These are phyloP conservation scores for Molorchus minor DNA, from an alignment of 2,888 invertebrate species.

Conservation along the genomic window DNA sequence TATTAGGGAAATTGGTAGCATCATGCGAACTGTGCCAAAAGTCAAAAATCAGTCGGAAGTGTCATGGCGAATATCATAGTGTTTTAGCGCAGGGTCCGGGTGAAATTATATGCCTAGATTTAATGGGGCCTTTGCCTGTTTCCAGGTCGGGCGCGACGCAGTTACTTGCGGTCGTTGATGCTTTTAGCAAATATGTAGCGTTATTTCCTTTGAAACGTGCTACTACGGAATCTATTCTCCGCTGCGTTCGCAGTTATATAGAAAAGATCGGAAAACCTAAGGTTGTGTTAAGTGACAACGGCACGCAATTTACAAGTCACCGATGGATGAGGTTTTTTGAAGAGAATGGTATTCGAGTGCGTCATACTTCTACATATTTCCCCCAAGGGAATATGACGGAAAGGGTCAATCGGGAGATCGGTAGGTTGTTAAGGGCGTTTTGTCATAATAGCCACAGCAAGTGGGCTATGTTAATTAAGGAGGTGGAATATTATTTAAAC, in stretches of 20 bases:
- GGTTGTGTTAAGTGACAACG: neutral
- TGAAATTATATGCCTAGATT: slow-evolving; percentile 12
- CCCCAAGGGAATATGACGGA: slow-evolving; percentile 20
- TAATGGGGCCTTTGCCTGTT: slow-evolving; percentile 26
- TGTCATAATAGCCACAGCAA: slow-evolving; percentile 15
- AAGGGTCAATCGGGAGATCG: slow-evolving; percentile 19
- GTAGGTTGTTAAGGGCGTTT: slow-evolving; percentile 12
- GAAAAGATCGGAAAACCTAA: neutral
- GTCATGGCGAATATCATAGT: slow-evolving; percentile 3
- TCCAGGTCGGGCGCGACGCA: slow-evolving; percentile 11
- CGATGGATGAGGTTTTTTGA: neutral
- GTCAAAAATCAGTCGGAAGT: slow-evolving; percentile 3
- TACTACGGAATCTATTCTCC: slow-evolving; percentile 7
- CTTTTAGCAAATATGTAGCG: slow-evolving; percentile 20
- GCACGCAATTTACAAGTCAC: neutral
- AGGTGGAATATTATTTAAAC: slow-evolving; percentile 10
- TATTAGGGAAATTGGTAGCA: slow-evolving; percentile 6
- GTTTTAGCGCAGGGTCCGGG: neutral
- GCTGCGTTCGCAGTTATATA: neutral
- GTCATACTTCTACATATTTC: slow-evolving; percentile 16
- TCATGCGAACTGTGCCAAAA: slow-evolving; percentile 20
- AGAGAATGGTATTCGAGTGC: neutral
- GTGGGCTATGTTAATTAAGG: neutral
- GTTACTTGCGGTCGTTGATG: slow-evolving; percentile 16
- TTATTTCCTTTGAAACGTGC: slow-evolving; percentile 12